These are phyloP conservation scores for Blastomussa wellsi DNA, from an alignment of 92 coral and sea anemone genomes.

Conservation along the genomic window DNA sequence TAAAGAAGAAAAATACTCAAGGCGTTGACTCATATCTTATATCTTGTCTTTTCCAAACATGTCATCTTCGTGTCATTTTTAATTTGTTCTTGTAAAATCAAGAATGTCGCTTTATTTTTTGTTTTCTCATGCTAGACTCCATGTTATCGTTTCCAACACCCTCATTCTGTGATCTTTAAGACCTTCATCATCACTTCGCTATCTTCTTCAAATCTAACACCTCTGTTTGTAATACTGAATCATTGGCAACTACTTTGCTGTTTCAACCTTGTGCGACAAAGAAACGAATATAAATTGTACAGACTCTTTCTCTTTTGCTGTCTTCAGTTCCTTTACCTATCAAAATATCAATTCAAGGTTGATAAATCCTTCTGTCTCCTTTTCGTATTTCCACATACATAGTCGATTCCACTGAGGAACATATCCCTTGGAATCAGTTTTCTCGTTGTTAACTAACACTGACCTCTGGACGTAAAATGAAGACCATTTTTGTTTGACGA, in stretches of 20 bases:
- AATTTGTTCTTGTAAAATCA: not conserved
- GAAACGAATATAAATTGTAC: not conserved
- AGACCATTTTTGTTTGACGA: not conserved
- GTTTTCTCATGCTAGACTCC: not conserved
- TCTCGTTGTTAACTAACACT: not conserved
- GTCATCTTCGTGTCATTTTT: not conserved
- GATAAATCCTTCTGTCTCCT: not conserved
- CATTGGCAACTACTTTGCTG: not conserved
- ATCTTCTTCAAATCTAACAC: not conserved
- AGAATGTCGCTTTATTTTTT: not conserved
- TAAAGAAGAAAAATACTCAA: not conserved
- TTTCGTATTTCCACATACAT: not conserved
- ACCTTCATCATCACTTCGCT: not conserved
- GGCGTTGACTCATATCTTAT: not conserved
- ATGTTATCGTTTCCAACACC: not conserved
- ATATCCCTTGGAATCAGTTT: not conserved
- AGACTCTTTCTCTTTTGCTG: not conserved
- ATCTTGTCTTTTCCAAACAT: not conserved
- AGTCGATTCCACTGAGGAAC: not conserved
- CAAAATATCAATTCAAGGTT: not conserved
- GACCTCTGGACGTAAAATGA: not conserved
- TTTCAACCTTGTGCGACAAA: not conserved
- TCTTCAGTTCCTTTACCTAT: not conserved
- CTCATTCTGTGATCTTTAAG: not conserved
- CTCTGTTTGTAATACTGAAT: not conserved